These are phyloP conservation scores for Elachura formosa DNA, from an alignment of 2,113 vertebrate species.

Conservation along the genomic window DNA sequence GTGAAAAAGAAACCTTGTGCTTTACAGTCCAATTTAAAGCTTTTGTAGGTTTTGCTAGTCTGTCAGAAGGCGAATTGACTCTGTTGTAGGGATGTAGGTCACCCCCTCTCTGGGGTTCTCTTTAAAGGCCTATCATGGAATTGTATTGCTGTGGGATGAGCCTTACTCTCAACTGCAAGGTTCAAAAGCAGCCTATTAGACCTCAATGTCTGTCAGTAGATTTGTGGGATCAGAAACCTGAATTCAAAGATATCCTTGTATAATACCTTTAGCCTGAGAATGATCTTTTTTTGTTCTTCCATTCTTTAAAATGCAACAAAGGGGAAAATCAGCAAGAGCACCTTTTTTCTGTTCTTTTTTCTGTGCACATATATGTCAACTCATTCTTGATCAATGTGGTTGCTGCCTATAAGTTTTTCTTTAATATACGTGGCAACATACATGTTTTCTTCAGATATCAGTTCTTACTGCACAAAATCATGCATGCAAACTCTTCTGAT, in stretches of 20 bases:
- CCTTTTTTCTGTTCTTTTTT: rapidly evolving
- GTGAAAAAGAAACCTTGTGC: background rate
- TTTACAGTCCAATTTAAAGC: background rate
- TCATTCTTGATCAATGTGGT: background rate
- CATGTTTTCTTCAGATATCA: background rate
- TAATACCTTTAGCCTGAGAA: background rate
- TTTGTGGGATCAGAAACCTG: background rate
- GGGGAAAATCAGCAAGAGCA: background rate
- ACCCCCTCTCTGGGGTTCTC: background rate
- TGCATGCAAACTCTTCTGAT: background rate
- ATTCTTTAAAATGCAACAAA: background rate
- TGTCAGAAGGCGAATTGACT: background rate
- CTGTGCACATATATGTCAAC: background rate
- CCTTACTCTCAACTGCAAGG: background rate
- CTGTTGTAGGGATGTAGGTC: background rate
- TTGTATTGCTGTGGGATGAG: background rate
- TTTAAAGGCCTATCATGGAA: background rate
- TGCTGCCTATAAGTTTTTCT: background rate
- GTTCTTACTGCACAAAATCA: background rate
- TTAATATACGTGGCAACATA: background rate
- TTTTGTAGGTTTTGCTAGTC: background rate
- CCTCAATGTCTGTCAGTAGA: background rate
- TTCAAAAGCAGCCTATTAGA: background rate
- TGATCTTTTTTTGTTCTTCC: background rate
- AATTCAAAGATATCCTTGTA: background rate